Base-by-base conservation (phyloP, 1,140 invertebrate species). In the Callitettix versicolor region DNA sequence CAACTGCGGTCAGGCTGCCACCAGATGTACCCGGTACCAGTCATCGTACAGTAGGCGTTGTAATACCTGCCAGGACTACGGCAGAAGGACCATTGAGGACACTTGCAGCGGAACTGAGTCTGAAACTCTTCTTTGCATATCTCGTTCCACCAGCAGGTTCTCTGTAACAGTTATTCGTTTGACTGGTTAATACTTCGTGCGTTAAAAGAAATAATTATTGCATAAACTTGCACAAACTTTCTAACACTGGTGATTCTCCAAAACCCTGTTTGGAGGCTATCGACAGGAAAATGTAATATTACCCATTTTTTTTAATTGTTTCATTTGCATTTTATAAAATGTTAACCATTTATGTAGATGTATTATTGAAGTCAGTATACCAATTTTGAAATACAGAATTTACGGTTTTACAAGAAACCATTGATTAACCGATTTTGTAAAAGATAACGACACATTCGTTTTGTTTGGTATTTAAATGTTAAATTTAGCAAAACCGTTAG, bases 111-210 rank as follows among this genome's bases (percentile, higher is more conserved):
- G 67, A 92, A 93, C 43, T 87, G 76, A 57, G 76, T 84, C 69
- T 89, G 87, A 67, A 91, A 91, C 68, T 91, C 88, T 69, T 91
- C 86, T 68, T 93, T 92, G 71, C 90, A 93, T 2, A 91, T 81
- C 72, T 93, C 90, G 68, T 91, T 91, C 85, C 87, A 91, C 86
- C 88, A 91, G 67, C 90, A 92, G 24, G 85, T 90, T 65, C 90
- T 79, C 88, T 91, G 63, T 53, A 68, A 69, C 17, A 56, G 61
- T n/a, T n/a, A n/a, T n/a, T n/a, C n/a, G 53, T 56, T 61, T n/a
- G n/a, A n/a, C n/a, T n/a, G n/a, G n/a, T n/a, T 49, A 26, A 30
- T 26, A 30, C 9, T 49, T 30, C 24, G 14, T 49, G 3, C 9
- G 15, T 3, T 3, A 48, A 21, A 47, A 15, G 43, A 40, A 41